Evolutionary conservation across 2,113 vertebrate genomes (phyloP).

Genomic region (Limnothrissa miodon): DNA sequence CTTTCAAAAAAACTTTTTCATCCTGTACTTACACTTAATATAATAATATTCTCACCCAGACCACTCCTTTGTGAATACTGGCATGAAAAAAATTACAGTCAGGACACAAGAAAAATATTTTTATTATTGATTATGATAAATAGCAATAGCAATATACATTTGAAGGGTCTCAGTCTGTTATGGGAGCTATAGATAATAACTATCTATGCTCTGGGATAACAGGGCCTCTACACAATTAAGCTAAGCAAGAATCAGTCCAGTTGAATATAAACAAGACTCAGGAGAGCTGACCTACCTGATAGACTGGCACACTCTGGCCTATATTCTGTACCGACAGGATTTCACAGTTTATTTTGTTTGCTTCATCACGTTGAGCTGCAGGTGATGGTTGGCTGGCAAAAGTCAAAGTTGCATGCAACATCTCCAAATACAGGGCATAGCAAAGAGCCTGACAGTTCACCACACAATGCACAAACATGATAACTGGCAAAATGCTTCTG

Average conservation of each 20-base stretch:
- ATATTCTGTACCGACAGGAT: background rate
- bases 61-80: background rate
- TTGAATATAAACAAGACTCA: conserved; percentile 1
- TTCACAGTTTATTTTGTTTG: background rate
- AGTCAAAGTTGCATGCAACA: conserved; percentile 23
- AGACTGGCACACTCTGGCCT: background rate
- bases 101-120: background rate
- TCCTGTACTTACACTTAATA: background rate
- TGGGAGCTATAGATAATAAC: background rate
- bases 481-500: conserved; percentile 41
- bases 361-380: conserved; percentile 21
- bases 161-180: background rate
- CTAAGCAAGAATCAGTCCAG: background rate
- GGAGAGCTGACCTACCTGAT: background rate
- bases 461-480: conserved; percentile 40
- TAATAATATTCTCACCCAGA: background rate
- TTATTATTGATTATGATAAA: background rate
- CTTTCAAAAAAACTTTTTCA: background rate
- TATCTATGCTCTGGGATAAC: background rate
- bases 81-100: background rate
- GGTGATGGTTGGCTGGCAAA: conserved; percentile 24
- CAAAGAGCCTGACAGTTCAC: conserved; percentile 39
- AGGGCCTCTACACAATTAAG: conserved; percentile 11
- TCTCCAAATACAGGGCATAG: background rate
- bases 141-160: background rate